phyloP scores from a whole-genome alignment of 2,797 vertebrate species.

The Megaceryle alcyon region DNA sequence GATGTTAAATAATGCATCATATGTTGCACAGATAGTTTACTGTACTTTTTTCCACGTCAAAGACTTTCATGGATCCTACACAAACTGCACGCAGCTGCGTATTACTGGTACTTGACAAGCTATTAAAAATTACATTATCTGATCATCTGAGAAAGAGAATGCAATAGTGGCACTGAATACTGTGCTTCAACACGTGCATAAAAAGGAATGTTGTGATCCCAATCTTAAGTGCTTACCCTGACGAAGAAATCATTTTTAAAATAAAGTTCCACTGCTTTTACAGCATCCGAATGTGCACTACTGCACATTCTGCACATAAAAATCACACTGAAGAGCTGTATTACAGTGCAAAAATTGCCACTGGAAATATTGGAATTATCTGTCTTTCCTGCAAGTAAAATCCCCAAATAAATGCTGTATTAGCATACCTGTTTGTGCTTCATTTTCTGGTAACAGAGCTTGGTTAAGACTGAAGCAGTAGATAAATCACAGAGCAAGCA shows the following conservation, averaged over 20 bases:
- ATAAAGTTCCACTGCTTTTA: conserved; percentile 17
- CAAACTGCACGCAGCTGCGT: conserved; percentile 21
- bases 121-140: conserved; percentile 49
- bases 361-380: not conserved
- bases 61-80: conserved; percentile 21
- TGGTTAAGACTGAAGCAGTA: not conserved
- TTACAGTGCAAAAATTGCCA: not conserved
- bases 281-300: not conserved
- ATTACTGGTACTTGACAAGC: conserved; percentile 17
- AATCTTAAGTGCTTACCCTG: not conserved
- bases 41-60: conserved; percentile 31
- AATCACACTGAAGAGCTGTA: not conserved
- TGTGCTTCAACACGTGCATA: not conserved
- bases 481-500: conserved; percentile 25
- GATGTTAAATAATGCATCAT: conserved; percentile 44
- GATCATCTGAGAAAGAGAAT: conserved; percentile 5
- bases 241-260: not conserved
- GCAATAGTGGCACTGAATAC: not conserved
- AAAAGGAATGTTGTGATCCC: not conserved
- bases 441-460: conserved; percentile 33
- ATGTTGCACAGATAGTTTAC: conserved; percentile 41
- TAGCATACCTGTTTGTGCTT: conserved; percentile 5
- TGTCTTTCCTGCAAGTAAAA: not conserved
- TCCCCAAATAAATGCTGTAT: conserved; percentile 1
- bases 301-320: not conserved